Evolutionary conservation across 2,888 invertebrate genomes (phyloP).

Genomic region (Trachelus iudaicus): DNA sequence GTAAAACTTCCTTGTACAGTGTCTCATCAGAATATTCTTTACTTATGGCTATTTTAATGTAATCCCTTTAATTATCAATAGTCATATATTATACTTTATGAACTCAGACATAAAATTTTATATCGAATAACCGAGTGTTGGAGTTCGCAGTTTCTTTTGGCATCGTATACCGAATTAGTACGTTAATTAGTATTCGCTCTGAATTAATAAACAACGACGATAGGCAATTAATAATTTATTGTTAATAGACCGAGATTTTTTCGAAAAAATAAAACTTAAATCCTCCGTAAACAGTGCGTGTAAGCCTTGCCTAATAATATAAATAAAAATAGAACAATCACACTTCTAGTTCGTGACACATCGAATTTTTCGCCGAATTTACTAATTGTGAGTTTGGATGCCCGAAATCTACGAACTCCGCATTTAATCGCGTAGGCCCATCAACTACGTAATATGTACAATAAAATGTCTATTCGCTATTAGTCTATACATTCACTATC

Average conservation of each 20-base stretch:
- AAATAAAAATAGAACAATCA: neutral
- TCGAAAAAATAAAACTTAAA: neutral
- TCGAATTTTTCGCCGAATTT: neutral
- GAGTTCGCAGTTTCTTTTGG: constrained; percentile 29
- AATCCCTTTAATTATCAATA: constrained; percentile 14
- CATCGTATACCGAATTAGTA: neutral
- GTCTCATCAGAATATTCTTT: constrained; percentile 19
- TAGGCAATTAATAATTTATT: neutral
- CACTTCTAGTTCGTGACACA: neutral
- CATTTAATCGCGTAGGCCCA: constrained; percentile 14
- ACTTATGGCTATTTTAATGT: constrained; percentile 23
- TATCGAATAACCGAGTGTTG: constrained; percentile 22
- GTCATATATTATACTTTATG: constrained; percentile 31
- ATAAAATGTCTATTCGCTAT: constrained; percentile 40
- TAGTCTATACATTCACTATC: constrained; percentile 47
- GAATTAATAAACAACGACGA: neutral
- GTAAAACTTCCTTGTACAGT: neutral
- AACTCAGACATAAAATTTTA: constrained; percentile 36
- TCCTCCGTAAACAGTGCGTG: neutral
- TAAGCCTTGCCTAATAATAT: neutral
- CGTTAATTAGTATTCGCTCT: neutral
- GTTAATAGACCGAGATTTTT: neutral
- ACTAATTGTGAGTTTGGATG: neutral
- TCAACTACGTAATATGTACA: constrained; percentile 46
- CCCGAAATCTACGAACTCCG: constrained; percentile 29